Conservation (phyloP, 2,888 invertebrate genomes). For the Augiades crinisus region DNA sequence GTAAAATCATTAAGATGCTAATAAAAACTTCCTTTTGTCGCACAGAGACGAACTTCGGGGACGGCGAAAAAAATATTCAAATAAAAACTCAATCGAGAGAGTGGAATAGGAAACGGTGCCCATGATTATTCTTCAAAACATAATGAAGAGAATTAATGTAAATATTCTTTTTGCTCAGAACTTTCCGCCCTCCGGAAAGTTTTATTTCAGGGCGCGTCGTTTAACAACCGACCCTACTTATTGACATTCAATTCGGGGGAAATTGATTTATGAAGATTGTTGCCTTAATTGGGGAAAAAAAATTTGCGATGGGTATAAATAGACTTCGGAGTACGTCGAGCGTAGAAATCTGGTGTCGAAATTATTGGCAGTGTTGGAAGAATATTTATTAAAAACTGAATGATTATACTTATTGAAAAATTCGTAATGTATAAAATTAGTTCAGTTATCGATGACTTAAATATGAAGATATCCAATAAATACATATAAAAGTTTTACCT, state of each 20-base stretch:
- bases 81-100: constrained; percentile 80
- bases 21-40: constrained; percentile 82
- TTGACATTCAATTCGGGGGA: constrained; percentile 81
- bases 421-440: too few relatives aligned
- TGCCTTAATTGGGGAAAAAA: constrained; percentile 76
- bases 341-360: neutral
- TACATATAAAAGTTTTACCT: too few relatives aligned
- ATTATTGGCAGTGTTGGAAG: too few relatives aligned
- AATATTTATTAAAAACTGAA: too few relatives aligned
- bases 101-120: constrained; percentile 71
- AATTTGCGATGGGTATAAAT: constrained; percentile 49
- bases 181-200: constrained; percentile 79
- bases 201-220: constrained; percentile 80
- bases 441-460: too few relatives aligned
- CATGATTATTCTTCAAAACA: constrained; percentile 83
- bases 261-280: constrained; percentile 82
- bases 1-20: constrained; percentile 83
- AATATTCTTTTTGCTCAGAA: constrained; percentile 79
- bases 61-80: constrained; percentile 77
- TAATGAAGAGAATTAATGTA: constrained; percentile 83
- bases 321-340: constrained; percentile 3
- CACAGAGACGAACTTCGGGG: constrained; percentile 72
- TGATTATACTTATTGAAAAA: too few relatives aligned
- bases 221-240: constrained; percentile 80
- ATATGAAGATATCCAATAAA: too few relatives aligned